These are phyloP conservation scores for Petaurus breviceps DNA, from an alignment of 2,113 vertebrate species.

Conservation along the genomic window DNA sequence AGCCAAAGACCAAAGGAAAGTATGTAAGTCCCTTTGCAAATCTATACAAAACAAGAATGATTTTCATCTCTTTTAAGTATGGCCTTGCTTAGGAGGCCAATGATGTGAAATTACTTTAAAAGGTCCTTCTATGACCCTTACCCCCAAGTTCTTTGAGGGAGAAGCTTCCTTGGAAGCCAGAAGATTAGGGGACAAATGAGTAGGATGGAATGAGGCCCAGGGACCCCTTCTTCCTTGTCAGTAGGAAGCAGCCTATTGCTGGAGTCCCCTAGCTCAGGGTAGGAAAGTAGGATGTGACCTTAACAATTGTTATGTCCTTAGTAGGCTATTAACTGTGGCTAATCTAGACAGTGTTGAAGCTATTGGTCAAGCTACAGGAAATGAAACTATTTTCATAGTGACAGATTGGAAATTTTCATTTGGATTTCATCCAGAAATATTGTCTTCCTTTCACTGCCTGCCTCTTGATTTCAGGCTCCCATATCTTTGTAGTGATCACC, in stretches of 20 bases:
- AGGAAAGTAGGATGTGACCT: background rate
- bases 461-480: background rate
- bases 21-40: background rate
- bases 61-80: background rate
- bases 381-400: background rate
- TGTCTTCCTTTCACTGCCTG: background rate
- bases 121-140: background rate
- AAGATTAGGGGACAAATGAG: background rate
- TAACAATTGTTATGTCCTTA: background rate
- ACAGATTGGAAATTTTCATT: background rate
- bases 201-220: background rate
- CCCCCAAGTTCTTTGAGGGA: background rate
- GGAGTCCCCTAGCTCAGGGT: background rate
- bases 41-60: background rate
- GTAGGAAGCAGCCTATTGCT: background rate
- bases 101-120: background rate
- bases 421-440: background rate
- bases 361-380: background rate
- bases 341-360: background rate
- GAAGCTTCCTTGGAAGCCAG: background rate
- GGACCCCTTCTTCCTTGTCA: background rate
- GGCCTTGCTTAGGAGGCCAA: background rate
- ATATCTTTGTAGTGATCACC: background rate
- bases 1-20: background rate
- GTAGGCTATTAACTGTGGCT: background rate